Conservation (phyloP, 2,113 vertebrate species). For the Oreochromis aureus region DNA sequence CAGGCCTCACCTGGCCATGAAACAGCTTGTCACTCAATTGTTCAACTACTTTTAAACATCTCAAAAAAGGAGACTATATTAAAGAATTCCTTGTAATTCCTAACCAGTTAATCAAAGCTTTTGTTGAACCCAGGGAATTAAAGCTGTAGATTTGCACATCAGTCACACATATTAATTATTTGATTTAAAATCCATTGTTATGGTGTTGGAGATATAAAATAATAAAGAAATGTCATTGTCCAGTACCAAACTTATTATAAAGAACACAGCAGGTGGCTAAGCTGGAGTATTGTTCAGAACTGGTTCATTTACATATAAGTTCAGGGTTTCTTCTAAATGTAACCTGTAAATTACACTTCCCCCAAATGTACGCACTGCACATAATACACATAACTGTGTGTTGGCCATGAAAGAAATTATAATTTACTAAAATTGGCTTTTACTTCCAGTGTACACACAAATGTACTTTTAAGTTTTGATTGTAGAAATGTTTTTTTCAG, state of each 20-base stretch:
- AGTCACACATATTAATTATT: not conserved
- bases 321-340: not conserved
- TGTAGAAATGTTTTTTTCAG: not conserved
- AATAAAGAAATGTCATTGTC: not conserved
- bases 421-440: not conserved
- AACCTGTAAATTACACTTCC: not conserved
- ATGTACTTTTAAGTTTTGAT: not conserved
- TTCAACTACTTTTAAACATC: not conserved
- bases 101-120: not conserved
- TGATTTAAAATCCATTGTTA: not conserved
- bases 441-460: not conserved
- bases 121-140: not conserved
- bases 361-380: not conserved
- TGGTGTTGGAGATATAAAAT: not conserved
- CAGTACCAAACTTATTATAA: not conserved
- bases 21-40: not conserved
- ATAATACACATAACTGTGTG: not conserved
- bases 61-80: not conserved
- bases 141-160: not conserved
- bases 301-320: not conserved
- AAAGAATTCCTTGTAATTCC: not conserved
- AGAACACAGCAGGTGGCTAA: not conserved
- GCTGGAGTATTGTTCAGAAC: not conserved
- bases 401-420: not conserved
- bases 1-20: not conserved